Evolutionary conservation across 2,113 vertebrate genomes (phyloP).

Genomic region (Stigmatopora nigra): DNA sequence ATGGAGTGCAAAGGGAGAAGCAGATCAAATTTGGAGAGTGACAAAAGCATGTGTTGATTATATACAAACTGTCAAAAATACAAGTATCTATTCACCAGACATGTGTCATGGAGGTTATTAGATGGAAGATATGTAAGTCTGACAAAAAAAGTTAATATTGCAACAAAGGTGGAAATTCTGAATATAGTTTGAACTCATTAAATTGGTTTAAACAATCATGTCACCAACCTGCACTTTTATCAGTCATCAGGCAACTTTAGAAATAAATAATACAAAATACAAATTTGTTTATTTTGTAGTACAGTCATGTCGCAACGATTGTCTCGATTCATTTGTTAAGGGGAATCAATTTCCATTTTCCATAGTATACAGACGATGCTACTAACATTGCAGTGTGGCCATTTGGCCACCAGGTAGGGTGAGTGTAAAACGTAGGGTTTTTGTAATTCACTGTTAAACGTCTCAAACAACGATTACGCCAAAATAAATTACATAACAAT

Average conservation of each 20-base stretch:
- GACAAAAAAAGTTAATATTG: background rate
- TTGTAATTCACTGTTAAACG: background rate
- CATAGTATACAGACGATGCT: background rate
- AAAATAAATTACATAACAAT: background rate
- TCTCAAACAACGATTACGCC: background rate
- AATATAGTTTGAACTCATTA: background rate
- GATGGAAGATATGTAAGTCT: background rate
- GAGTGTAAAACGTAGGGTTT: conserved; percentile 17
- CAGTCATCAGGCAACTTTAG: too few species aligned
- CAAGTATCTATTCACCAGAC: background rate
- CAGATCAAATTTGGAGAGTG: conserved; percentile 55
- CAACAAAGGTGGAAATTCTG: background rate
- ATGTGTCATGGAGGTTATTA: background rate
- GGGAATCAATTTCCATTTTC: too few species aligned
- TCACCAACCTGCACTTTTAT: too few species aligned
- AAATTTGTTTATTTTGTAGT: too few species aligned
- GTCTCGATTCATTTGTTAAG: too few species aligned
- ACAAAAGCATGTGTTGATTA: background rate
- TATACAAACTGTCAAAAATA: conserved; percentile 6
- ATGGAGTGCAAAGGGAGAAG: conserved; percentile 70
- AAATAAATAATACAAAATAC: too few species aligned
- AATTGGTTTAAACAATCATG: too few species aligned
- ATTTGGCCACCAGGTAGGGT: conserved; percentile 48
- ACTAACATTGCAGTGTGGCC: background rate
- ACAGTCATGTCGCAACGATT: too few species aligned